Percentiles rank a stretch among this genome's conserved stretches.
Evolutionary conservation across 2,113 vertebrate genomes (phyloP).

Genomic region (Columba livia): DNA sequence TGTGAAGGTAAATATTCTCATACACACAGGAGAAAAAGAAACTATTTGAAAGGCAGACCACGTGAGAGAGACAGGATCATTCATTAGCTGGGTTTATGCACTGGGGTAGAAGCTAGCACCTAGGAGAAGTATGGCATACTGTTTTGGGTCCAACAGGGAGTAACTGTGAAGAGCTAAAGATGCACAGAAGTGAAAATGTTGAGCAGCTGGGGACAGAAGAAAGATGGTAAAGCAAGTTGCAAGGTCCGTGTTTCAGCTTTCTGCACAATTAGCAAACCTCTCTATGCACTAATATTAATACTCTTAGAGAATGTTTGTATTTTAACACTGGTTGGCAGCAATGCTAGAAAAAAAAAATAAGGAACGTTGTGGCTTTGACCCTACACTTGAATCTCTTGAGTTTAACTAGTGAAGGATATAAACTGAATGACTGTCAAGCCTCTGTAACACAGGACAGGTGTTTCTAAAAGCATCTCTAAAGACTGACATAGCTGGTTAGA

Average conservation of each 20-base stretch:
- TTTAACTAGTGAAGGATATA: neutral
- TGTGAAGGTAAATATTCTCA: neutral
- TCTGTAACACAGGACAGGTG: neutral
- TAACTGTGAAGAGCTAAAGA: neutral
- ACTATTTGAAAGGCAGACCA: neutral
- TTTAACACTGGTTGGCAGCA: neutral
- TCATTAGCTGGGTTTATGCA: neutral
- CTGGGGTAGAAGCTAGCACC: neutral
- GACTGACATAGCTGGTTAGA: conserved; percentile 11
- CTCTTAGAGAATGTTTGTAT: neutral
- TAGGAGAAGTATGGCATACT: neutral
- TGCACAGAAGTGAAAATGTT: neutral
- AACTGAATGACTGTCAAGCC: conserved; percentile 6
- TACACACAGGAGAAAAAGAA: neutral
- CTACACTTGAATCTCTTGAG: neutral
- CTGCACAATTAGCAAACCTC: neutral
- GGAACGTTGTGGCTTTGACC: neutral
- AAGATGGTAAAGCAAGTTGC: neutral
- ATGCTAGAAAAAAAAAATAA: neutral
- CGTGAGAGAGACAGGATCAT: neutral
- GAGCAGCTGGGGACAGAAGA: neutral
- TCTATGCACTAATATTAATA: neutral
- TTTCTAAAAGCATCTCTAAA: conserved; percentile 43
- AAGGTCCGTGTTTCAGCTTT: neutral
- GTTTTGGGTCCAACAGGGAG: neutral